Conservation (phyloP, 2,888 invertebrate genomes). For the Drosophila multiciliata region DNA sequence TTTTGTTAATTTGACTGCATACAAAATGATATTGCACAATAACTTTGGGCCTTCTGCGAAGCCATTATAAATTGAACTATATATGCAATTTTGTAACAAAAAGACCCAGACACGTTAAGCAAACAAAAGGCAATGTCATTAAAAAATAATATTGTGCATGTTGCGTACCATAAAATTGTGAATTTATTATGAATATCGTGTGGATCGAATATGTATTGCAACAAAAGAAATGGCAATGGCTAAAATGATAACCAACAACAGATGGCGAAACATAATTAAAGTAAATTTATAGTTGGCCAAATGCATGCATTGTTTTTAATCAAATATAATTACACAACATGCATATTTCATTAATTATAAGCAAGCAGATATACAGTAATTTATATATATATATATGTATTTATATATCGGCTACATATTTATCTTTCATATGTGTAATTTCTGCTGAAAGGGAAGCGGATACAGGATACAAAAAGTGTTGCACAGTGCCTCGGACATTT, state of each 20-base stretch:
- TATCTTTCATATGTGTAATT: neutral
- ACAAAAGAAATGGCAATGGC: constrained; percentile 34
- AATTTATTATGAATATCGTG: constrained; percentile 54
- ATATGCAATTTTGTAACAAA: constrained; percentile 61
- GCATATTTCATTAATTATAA: constrained; percentile 69
- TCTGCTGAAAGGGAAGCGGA: constrained; percentile 8
- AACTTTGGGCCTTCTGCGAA: neutral
- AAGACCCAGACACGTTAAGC: constrained; percentile 28
- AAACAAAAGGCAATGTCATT: constrained; percentile 18
- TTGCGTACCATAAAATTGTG: constrained; percentile 32
- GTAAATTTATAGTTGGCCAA: constrained; percentile 51
- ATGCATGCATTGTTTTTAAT: constrained; percentile 65
- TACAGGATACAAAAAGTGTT: constrained; percentile 22
- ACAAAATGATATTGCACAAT: neutral
- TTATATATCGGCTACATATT: neutral
- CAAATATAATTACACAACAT: constrained; percentile 70
- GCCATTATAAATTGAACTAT: neutral
- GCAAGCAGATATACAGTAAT: constrained; percentile 1
- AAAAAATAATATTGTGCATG: constrained; percentile 15
- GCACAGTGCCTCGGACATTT: constrained; percentile 24
- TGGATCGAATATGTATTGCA: constrained; percentile 21
- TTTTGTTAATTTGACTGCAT: neutral
- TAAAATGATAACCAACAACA: constrained; percentile 15
- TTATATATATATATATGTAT: constrained; percentile 6
- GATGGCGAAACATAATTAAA: constrained; percentile 56